Conservation (phyloP, 1,140 invertebrate species). For the Ephestia elutella region DNA sequence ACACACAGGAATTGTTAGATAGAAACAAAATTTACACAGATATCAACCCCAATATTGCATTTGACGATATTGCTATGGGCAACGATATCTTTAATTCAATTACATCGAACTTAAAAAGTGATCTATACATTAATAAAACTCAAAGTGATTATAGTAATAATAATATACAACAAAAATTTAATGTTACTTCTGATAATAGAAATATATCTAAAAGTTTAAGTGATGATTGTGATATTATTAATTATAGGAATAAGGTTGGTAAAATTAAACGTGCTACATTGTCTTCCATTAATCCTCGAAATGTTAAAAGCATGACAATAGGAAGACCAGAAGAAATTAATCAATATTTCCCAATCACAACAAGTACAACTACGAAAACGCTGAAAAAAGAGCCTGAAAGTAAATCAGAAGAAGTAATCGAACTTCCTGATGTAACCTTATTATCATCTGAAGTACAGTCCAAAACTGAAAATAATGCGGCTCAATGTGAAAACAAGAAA, state of each 20-base stretch:
- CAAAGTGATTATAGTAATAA: no score
- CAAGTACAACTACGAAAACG: no score
- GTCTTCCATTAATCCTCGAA: constrained; percentile 35
- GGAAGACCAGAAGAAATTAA: constrained; percentile 17
- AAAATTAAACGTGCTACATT: constrained; percentile 29
- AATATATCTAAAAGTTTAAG: neutral
- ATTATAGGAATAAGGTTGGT: constrained; percentile 35
- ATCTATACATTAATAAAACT: neutral
- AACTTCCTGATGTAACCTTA: no score
- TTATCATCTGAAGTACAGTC: no score
- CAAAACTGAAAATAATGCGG: no score
- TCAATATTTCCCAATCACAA: neutral
- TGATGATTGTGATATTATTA: neutral
- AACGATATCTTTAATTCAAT: neutral
- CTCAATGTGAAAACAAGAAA: no score
- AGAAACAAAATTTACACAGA: neutral
- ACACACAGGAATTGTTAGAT: no score
- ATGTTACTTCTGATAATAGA: neutral
- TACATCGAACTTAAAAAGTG: neutral
- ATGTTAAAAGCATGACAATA: constrained; percentile 42
- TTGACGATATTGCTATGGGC: constrained; percentile 3
- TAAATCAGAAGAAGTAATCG: neutral
- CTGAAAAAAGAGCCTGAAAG: neutral
- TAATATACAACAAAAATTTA: no score
- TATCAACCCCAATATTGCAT: constrained; percentile 2